These are phyloP conservation scores for Rhabdomys pumilio DNA, from an alignment of 2,797 vertebrate species.

Conservation along the genomic window DNA sequence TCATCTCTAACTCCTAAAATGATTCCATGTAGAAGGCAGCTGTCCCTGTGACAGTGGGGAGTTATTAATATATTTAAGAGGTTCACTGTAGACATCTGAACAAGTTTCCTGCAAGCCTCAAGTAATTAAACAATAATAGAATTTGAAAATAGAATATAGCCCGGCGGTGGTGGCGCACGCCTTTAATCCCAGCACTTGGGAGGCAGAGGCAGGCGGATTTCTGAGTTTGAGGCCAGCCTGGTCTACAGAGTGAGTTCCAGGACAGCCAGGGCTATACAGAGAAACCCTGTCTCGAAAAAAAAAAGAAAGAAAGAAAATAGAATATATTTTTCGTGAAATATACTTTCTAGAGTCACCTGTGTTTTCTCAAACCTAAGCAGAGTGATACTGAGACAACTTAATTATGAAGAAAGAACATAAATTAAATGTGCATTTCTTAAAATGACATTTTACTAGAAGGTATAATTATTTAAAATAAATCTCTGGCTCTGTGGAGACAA, in stretches of 20 bases:
- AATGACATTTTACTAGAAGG: not conserved
- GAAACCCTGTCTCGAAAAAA: too few relatives aligned
- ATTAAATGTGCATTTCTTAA: not conserved
- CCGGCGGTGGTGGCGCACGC: too few relatives aligned
- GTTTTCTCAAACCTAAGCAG: not conserved
- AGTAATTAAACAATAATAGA: not conserved
- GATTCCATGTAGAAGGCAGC: not conserved
- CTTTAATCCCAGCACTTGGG: too few relatives aligned
- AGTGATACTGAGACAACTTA: not conserved
- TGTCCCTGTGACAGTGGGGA: not conserved
- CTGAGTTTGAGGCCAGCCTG: too few relatives aligned
- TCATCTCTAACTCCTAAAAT: not conserved
- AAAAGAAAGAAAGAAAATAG: not conserved
- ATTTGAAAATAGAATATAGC: not conserved
- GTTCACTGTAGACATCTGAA: not conserved
- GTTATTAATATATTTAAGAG: slow-evolving; percentile 52
- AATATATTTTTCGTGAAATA: not conserved
- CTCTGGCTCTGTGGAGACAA: not conserved
- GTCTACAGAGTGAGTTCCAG: too few relatives aligned
- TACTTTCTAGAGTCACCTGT: not conserved
- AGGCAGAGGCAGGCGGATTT: too few relatives aligned
- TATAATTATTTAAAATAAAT: not conserved
- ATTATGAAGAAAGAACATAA: not conserved
- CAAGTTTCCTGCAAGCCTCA: not conserved
- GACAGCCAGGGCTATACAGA: too few relatives aligned